phyloP scores from a whole-genome alignment of 2,113 vertebrate genomes.

The Alouatta palliata region DNA sequence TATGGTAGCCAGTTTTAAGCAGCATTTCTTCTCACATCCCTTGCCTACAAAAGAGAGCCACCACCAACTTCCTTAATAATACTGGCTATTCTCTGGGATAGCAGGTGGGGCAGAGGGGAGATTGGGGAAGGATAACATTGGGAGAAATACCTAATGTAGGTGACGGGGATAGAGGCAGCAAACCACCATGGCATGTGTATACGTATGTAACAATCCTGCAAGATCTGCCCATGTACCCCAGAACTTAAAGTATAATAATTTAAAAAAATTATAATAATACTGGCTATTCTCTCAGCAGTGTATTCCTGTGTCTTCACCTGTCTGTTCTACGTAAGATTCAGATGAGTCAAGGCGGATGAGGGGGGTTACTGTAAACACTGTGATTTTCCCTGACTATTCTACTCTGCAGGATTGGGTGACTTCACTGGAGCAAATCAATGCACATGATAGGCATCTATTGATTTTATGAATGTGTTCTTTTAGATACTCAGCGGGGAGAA shows the following conservation, averaged over 20 bases:
- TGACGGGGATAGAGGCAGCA: too few species aligned
- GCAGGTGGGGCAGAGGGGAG: too few species aligned
- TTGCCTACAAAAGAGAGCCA: background rate
- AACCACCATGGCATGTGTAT: too few species aligned
- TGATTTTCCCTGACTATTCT: background rate
- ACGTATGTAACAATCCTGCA: too few species aligned
- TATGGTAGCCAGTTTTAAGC: background rate
- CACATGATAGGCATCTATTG: background rate
- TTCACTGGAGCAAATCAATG: conserved; percentile 16
- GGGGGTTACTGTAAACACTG: background rate
- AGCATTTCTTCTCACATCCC: background rate
- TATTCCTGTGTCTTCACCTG: background rate
- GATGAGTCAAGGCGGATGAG: background rate
- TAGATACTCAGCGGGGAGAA: background rate
- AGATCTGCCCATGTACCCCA: too few species aligned
- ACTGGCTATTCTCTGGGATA: background rate
- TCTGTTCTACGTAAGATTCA: background rate
- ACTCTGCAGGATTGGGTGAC: background rate
- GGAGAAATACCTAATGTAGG: too few species aligned
- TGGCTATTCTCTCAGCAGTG: background rate
- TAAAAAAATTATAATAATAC: background rate
- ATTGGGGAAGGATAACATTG: too few species aligned
- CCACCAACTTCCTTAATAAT: background rate
- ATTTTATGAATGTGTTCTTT: conserved; percentile 35
- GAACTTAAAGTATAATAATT: too few species aligned